phyloP scores from a whole-genome alignment of 2,797 vertebrate genomes.

The Gambusia yucatana region DNA sequence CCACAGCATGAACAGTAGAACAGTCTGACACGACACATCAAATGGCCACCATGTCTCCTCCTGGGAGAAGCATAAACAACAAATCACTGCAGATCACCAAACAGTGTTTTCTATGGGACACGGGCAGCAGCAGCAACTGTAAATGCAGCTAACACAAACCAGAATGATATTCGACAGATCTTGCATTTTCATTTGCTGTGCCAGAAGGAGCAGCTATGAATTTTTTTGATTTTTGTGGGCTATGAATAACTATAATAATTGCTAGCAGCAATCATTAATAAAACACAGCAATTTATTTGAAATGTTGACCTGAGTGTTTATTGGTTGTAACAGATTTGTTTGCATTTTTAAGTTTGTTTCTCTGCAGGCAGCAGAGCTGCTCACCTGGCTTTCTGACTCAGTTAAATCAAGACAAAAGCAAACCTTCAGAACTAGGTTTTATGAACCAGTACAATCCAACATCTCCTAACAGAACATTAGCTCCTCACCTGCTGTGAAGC shows the following conservation, averaged over 20 bases:
- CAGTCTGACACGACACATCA: constrained; percentile 74
- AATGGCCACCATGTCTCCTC: constrained; percentile 77
- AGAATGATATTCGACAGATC: not conserved
- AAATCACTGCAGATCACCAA: not conserved
- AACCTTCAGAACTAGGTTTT: not conserved
- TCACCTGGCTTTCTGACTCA: not conserved
- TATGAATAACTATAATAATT: too few species aligned
- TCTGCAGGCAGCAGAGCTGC: not conserved
- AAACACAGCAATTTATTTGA: not conserved
- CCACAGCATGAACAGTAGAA: constrained; percentile 90
- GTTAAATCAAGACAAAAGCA: not conserved
- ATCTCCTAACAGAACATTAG: not conserved
- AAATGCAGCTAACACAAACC: not conserved
- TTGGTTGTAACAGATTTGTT: not conserved
- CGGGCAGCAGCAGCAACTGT: not conserved
- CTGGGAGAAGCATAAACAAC: constrained; percentile 51
- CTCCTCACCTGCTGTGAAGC: constrained; percentile 69
- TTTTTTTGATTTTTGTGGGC: too few species aligned
- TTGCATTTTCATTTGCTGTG: not conserved
- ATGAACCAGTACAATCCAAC: not conserved
- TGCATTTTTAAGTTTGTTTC: not conserved
- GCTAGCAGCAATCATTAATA: too few species aligned
- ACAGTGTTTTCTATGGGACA: not conserved
- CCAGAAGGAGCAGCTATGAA: too few species aligned
- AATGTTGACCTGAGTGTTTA: not conserved